phyloP scores from a whole-genome alignment of 2,888 invertebrate genomes.

The Nipponacmea schrenckii region DNA sequence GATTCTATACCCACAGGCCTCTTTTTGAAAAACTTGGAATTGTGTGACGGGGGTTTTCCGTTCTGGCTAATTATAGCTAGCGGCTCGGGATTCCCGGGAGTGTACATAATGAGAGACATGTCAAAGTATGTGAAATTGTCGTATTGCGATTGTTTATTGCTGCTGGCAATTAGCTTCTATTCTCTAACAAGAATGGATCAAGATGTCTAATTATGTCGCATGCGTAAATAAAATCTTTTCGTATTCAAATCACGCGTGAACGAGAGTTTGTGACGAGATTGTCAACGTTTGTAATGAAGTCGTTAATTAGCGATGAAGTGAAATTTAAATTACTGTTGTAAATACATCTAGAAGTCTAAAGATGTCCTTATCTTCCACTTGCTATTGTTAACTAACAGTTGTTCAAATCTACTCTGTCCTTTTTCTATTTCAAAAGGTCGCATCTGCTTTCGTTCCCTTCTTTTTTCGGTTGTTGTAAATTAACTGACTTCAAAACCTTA shows the following conservation, averaged over 20 bases:
- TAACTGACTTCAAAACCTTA: too few relatives aligned
- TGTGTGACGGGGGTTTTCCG: slow-evolving; percentile 5
- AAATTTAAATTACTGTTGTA: slow-evolving; percentile 1
- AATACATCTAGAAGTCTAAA: not conserved
- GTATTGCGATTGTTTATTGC: not conserved
- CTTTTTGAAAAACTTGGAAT: not conserved
- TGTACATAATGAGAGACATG: not conserved
- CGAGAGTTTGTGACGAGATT: slow-evolving; percentile 7
- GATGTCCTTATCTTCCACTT: not conserved
- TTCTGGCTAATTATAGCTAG: not conserved
- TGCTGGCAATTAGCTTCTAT: slow-evolving; percentile 5
- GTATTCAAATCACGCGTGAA: slow-evolving; percentile 6
- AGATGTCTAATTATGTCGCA: slow-evolving; percentile 9
- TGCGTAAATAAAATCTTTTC: slow-evolving; percentile 5
- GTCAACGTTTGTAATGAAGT: not conserved
- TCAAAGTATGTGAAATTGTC: slow-evolving; percentile 3
- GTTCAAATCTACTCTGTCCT: too few relatives aligned
- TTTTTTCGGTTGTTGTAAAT: too few relatives aligned
- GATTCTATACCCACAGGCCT: slow-evolving; percentile 2
- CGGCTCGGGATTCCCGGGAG: not conserved
- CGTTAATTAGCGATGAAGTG: slow-evolving; percentile 8
- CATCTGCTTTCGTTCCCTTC: too few relatives aligned
- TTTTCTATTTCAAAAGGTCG: too few relatives aligned
- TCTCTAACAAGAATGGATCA: not conserved
- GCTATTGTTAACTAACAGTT: slow-evolving; percentile 2